These are phyloP conservation scores for Drosophila nasuta DNA, from an alignment of 1,140 invertebrate genomes.

Conservation along the genomic window DNA sequence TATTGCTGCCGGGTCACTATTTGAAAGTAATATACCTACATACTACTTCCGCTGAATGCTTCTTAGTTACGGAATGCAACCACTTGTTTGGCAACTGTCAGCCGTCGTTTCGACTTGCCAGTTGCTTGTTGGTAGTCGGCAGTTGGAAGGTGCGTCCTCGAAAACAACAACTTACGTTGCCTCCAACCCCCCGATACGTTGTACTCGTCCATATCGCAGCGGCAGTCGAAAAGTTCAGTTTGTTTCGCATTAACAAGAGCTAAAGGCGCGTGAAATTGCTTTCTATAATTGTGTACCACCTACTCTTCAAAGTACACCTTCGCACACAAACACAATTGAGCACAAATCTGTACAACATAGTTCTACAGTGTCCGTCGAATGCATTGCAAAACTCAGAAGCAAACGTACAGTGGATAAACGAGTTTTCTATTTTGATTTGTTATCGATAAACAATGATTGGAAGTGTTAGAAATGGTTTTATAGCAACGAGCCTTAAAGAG, in stretches of 20 bases:
- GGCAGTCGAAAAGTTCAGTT: constrained; percentile 53
- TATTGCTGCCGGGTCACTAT: constrained; percentile 6
- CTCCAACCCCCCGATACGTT: not conserved
- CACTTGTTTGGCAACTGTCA: constrained; percentile 60
- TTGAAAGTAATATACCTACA: constrained; percentile 18
- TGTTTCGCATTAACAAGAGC: constrained; percentile 43
- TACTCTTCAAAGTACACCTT: constrained; percentile 3
- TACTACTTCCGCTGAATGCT: constrained; percentile 49
- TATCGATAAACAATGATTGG: constrained; percentile 2
- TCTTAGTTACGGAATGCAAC: constrained; percentile 80
- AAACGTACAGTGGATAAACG: not conserved
- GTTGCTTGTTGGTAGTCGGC: not conserved
- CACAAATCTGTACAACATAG: not conserved
- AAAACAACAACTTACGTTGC: not conserved
- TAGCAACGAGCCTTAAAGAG: not conserved
- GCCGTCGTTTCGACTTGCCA: not conserved
- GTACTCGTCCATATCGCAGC: constrained; percentile 35
- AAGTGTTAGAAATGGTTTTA: not conserved
- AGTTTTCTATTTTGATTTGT: not conserved
- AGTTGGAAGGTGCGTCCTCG: constrained; percentile 19
- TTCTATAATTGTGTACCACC: constrained; percentile 32
- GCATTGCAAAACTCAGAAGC: not conserved
- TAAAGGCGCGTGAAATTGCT: constrained; percentile 64
- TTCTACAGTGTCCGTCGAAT: no score
- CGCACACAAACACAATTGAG: not conserved